Base-by-base conservation (phyloP, 2,113 vertebrate species). In the Jacana jacana region DNA sequence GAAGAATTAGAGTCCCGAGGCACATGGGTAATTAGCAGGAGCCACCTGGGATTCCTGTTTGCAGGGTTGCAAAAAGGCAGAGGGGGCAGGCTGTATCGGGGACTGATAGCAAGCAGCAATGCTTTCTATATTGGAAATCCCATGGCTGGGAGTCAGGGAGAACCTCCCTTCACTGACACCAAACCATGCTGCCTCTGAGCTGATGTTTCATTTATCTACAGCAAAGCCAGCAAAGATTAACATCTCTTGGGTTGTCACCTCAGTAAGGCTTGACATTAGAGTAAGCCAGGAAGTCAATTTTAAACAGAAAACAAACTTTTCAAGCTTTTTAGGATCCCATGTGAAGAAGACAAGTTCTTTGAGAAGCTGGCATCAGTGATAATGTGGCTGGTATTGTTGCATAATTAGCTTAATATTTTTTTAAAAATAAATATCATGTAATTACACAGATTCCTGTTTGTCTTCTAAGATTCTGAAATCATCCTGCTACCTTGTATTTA, bases 11-110 rank as follows among this genome's bases (percentile, higher is more conserved):
- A 44, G 68, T 97, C 95, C 91, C 83, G 60, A 91, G 94, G 91
- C 95, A 94, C 86, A 5, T 16, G 95, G 86, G 76, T 92, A 97
- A 97, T 98, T 97, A 97, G 91, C 69, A 70, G 85, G 71, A 94
- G 81, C 88, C 97, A 85, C 93, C 37, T 42, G 95, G 96, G 97
- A 96, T 95, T 96, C 69, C 91, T 89, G 33, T 94, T 93, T 86
- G 90, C 80, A 89, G 69, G 3, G 35, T 35, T 89, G 80, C 91
- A 54, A 55, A 87, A 96, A 93, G 80, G 91, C 87, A 78, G 86
- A 88, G 81, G 69, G 54, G 75, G 54, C 30, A 22, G 86, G 17
- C 91, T 91, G 71, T 69, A 13, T 15, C 63, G 57, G 42, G 13
- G 42, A 42, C n/a, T n/a, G n/a, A n/a, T n/a, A n/a, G n/a, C n/a